These are phyloP conservation scores for Poecilia velifera DNA, from an alignment of 2,797 vertebrate genomes.

Conservation along the genomic window DNA sequence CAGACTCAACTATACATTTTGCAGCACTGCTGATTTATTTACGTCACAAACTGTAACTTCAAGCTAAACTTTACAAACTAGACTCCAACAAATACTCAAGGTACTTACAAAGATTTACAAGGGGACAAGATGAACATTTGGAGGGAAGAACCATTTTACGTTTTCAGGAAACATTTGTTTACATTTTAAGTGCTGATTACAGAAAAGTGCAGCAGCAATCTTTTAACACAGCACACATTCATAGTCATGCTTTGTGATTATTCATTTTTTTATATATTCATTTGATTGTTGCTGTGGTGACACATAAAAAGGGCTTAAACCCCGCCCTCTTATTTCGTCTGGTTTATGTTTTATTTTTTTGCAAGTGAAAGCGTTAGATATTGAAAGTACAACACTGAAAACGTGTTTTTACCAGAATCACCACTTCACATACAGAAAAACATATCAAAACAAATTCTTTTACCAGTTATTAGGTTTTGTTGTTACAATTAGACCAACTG, in stretches of 20 bases:
- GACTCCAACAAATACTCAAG: conserved; percentile 8
- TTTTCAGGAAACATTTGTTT: neutral
- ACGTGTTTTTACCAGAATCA: neutral
- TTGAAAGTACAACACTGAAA: neutral
- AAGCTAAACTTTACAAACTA: conserved; percentile 22
- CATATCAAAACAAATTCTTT: neutral
- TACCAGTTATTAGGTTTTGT: neutral
- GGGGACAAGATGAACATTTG: conserved; percentile 9
- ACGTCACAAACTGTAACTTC: conserved; percentile 17
- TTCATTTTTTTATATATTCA: neutral
- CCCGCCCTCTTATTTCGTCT: neutral
- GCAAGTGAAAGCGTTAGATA: neutral
- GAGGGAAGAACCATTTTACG: conserved; percentile 1
- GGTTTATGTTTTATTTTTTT: neutral
- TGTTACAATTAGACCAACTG: neutral
- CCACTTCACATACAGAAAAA: neutral
- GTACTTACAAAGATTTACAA: conserved; percentile 49
- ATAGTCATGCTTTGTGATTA: conserved; percentile 12
- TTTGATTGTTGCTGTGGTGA: neutral
- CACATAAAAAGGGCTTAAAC: neutral
- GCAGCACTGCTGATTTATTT: conserved; percentile 20
- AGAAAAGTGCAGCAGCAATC: conserved; percentile 26
- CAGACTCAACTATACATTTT: neutral
- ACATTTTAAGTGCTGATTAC: conserved; percentile 44
- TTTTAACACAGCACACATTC: conserved; percentile 25